These are phyloP conservation scores for Drosophila willistoni DNA, from an alignment of 1,140 invertebrate species.

Conservation along the genomic window DNA sequence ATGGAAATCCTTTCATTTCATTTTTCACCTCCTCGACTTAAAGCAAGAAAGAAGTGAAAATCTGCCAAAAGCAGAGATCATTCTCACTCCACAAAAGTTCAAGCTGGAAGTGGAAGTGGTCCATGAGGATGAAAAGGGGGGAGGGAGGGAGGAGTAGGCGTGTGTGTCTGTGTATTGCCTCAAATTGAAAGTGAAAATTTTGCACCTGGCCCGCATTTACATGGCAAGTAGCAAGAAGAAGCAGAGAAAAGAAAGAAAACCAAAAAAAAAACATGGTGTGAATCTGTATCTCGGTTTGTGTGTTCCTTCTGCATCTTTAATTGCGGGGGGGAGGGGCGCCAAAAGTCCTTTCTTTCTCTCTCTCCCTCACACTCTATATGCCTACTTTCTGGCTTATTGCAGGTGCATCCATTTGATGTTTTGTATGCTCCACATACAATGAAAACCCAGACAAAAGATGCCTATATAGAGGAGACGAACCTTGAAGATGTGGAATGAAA, in stretches of 20 bases:
- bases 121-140: neutral
- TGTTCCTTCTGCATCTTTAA: neutral
- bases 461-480: neutral
- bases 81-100: neutral
- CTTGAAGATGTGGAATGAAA: neutral
- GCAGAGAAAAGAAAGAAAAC: neutral
- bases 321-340: neutral
- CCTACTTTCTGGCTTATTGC: slow-evolving; percentile 21
- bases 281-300: neutral
- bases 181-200: slow-evolving; percentile 8
- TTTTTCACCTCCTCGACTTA: neutral
- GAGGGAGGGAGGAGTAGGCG: neutral
- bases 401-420: slow-evolving; percentile 14
- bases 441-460: slow-evolving; percentile 4
- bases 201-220: slow-evolving; percentile 8
- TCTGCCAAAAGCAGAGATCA: neutral
- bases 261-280: neutral
- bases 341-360: neutral
- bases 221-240: neutral
- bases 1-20: neutral
- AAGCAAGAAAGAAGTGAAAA: neutral
- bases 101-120: neutral
- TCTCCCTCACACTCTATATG: neutral
- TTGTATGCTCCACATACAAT: slow-evolving; percentile 1
- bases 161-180: neutral